Base-by-base conservation (phyloP, 2,113 vertebrate genomes). In the Hippocampus comes region DNA sequence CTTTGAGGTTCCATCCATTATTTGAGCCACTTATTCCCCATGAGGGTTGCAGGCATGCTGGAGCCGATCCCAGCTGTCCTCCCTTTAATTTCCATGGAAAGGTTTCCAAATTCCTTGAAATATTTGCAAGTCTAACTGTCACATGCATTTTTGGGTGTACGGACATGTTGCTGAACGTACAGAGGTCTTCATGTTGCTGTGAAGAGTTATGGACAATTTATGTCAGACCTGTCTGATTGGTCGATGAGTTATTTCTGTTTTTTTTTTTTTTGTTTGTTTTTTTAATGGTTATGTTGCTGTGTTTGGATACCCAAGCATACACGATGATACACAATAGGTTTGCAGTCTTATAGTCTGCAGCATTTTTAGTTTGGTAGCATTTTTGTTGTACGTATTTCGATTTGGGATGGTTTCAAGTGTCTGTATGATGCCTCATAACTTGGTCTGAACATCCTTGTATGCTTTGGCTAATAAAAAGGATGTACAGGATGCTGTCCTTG, bases 401-500 rank as follows among this genome's bases (percentile, higher is more conserved):
- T 79, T 93, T 77, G 93, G 70, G 67, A 77, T 80, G 86, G 91
- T 92, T 90, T 65, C 59, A 91, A 89, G 93, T 93, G 91, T 71
- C 41, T 87, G 82, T 85, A 87, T 82, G 68, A 89, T 43, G 55
- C 9, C 70, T 69, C 74, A 71, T 20, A 81, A 74, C 70, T 59
- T 83, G 25, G 14, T 30, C 14, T 27, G 25, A 3, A 75, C 73
- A 72, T 82, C 57, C 77, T 90, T 91, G 82, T 95, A 92, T 94
- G 92, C 92, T 89, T 91, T 92, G 94, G 94, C 93, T 94, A 96
- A 95, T 97, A 96, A 97, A 97, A 91, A 91, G 91, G 93, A 88
- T 93, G 91, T 92, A 93, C 83, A 91, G 92, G 83, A 88, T 80
- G 74, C 72, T 72, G 48, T 61, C 27, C 59, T 20, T 61, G 57